Conservation (phyloP, 1,140 invertebrate species). For the Zaprionus inermis region DNA sequence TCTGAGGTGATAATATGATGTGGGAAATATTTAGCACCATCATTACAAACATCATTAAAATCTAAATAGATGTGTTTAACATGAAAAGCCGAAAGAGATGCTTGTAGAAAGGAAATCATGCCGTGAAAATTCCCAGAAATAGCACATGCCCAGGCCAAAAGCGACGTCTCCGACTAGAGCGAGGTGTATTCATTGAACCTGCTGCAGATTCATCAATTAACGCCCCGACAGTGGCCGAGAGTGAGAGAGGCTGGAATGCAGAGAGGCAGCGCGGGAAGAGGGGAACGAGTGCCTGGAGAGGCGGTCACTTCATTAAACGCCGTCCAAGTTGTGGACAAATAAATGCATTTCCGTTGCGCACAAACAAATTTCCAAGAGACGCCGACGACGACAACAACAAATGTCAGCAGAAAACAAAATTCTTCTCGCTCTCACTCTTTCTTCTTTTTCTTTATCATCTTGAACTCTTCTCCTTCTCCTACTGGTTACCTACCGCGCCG, state of each 20-base stretch:
- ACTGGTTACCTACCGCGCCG: slow-evolving; percentile 42
- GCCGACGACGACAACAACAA: slow-evolving; percentile 57
- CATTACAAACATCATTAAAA: slow-evolving; percentile 83
- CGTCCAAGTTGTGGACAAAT: slow-evolving; percentile 76
- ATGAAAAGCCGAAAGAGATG: slow-evolving; percentile 47
- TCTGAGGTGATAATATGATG: slow-evolving; percentile 79
- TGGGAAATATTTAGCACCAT: slow-evolving; percentile 84
- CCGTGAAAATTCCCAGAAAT: slow-evolving; percentile 80
- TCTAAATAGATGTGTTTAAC: slow-evolving; percentile 78
- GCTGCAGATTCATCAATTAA: slow-evolving; percentile 79
- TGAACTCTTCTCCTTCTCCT: slow-evolving; percentile 6
- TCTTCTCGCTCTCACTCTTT: slow-evolving; percentile 52
- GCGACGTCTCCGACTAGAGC: neutral
- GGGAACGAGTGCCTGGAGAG: slow-evolving; percentile 18
- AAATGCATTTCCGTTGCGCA: slow-evolving; percentile 81
- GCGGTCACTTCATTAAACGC: slow-evolving; percentile 66
- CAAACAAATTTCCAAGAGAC: slow-evolving; percentile 81
- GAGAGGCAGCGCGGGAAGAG: slow-evolving; percentile 1
- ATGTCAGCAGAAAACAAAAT: slow-evolving; percentile 58
- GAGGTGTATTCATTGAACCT: slow-evolving; percentile 70
- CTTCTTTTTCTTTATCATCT: neutral
- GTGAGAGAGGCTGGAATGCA: slow-evolving; percentile 8
- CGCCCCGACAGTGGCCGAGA: slow-evolving; percentile 49
- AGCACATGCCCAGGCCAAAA: slow-evolving; percentile 58
- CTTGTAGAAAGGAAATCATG: slow-evolving; percentile 65